A percentile compares a stretch with the other conserved stretches of the same genome.
Conservation (phyloP, 2,113 vertebrate genomes). For the Hippocampus mohnikei region DNA sequence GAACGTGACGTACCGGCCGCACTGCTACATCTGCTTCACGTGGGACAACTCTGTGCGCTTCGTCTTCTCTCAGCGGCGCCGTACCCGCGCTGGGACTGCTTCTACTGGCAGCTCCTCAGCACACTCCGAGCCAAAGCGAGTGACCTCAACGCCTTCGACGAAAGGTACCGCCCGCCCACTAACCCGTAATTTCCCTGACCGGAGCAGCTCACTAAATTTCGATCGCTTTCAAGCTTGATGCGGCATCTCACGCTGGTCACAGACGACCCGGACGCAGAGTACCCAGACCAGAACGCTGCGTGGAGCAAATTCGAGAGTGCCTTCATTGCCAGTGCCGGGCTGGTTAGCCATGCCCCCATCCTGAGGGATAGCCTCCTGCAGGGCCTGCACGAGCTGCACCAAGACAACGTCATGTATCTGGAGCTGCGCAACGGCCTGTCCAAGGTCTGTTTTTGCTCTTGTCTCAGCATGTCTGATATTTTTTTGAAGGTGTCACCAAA, state of each 20-base stretch:
- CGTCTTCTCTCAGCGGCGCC: constrained; percentile 74
- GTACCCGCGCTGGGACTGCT: constrained; percentile 66
- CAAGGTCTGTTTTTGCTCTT: constrained; percentile 61
- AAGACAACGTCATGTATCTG: constrained; percentile 82
- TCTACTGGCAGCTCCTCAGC: constrained; percentile 77
- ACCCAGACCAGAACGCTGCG: constrained; percentile 72
- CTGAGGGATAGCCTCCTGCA: constrained; percentile 82
- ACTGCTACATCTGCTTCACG: constrained; percentile 86
- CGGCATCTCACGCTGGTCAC: constrained; percentile 82
- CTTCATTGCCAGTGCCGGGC: constrained; percentile 73
- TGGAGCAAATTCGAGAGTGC: constrained; percentile 83
- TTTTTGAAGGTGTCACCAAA: no score
- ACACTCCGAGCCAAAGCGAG: constrained; percentile 61
- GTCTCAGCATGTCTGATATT: neutral
- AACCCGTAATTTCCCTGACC: neutral
- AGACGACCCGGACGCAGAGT: constrained; percentile 75
- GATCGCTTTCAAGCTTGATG: constrained; percentile 72
- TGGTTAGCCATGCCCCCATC: constrained; percentile 82
- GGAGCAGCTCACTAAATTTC: neutral
- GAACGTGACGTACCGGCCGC: constrained; percentile 82
- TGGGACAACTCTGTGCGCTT: constrained; percentile 68
- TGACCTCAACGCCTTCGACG: constrained; percentile 73
- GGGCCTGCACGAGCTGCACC: constrained; percentile 78
- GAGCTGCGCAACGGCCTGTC: constrained; percentile 81
- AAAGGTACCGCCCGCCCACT: constrained; percentile 65